phyloP scores from a whole-genome alignment of 2,797 vertebrate species.

The Sebastes aleutianus region DNA sequence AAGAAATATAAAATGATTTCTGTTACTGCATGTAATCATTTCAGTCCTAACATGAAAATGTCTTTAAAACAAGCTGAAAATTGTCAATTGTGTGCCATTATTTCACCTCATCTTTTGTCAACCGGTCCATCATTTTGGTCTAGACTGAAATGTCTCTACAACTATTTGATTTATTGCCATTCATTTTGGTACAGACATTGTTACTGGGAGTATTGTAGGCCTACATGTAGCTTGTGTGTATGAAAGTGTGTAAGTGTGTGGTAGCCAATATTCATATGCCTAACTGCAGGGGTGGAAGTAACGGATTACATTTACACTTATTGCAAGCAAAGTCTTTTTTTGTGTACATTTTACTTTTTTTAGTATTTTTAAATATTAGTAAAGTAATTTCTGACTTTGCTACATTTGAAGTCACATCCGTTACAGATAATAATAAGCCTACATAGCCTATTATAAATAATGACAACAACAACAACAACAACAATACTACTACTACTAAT shows the following conservation, averaged over 20 bases:
- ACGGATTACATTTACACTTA: background rate
- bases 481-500: no score
- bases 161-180: background rate
- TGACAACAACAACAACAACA: no score
- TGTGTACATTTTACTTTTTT: background rate
- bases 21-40: background rate
- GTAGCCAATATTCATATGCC: background rate
- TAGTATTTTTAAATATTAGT: background rate
- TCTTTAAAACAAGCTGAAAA: background rate
- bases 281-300: background rate
- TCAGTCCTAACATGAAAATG: background rate
- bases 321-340: background rate
- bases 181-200: no score
- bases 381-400: background rate
- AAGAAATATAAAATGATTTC: slow-evolving; percentile 24
- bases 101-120: background rate
- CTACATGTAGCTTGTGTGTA: background rate
- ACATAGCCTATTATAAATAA: no score
- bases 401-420: background rate
- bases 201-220: background rate
- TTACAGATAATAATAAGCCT: background rate
- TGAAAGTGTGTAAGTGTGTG: background rate
- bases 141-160: background rate
- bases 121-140: background rate
- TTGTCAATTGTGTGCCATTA: background rate